Evolutionary conservation across 2,113 vertebrate species (phyloP).

Genomic region (Rhinopomastus cyanomelas): DNA sequence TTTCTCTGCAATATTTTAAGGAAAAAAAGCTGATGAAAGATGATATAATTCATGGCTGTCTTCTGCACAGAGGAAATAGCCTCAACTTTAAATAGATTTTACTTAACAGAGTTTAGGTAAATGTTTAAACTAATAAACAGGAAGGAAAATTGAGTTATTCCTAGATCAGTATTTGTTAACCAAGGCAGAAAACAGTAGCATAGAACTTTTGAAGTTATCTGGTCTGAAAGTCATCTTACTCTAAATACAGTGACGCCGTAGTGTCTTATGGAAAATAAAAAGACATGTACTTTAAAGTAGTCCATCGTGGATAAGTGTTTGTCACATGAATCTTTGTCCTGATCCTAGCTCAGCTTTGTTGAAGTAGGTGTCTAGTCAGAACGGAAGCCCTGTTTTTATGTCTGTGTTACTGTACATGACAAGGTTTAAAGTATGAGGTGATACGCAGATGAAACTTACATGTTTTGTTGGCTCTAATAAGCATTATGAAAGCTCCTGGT

Average conservation of each 20-base stretch:
- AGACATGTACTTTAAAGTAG: not conserved
- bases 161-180: not conserved
- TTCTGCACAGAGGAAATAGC: not conserved
- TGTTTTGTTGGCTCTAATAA: not conserved
- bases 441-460: not conserved
- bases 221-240: not conserved
- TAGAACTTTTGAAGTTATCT: not conserved
- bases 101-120: not conserved
- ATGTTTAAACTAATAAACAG: not conserved
- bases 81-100: not conserved
- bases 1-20: not conserved
- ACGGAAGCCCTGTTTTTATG: not conserved
- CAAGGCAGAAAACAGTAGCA: not conserved
- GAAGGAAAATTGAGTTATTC: not conserved
- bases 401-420: conserved; percentile 63
- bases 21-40: not conserved
- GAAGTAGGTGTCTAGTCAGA: not conserved
- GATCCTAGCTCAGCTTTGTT: not conserved
- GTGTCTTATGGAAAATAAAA: not conserved
- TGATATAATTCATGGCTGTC: not conserved
- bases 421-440: conserved; percentile 11
- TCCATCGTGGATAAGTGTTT: not conserved
- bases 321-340: not conserved
- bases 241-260: not conserved
- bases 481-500: not conserved